phyloP scores from a whole-genome alignment of 2,113 vertebrate species.

The Amazona vittata region DNA sequence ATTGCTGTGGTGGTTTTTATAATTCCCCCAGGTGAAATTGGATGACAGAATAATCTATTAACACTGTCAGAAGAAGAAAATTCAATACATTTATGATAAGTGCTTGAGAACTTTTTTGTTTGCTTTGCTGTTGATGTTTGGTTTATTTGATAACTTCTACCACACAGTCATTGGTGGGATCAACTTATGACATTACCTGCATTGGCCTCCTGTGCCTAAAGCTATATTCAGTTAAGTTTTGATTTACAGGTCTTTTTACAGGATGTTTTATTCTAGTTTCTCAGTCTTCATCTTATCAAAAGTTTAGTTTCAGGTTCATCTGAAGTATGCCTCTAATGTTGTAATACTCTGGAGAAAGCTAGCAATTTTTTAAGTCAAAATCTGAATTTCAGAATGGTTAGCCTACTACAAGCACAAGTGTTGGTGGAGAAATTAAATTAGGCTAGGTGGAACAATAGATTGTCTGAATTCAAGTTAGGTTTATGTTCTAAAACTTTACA shows the following conservation, averaged over 20 bases:
- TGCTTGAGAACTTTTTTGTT: background rate
- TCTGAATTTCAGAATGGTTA: background rate
- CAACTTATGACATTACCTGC: background rate
- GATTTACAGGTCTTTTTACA: background rate
- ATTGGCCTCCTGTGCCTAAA: background rate
- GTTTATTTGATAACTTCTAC: background rate
- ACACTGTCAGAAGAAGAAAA: slow-evolving; percentile 11
- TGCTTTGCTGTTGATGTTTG: background rate
- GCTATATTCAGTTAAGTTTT: background rate
- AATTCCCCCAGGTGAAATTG: slow-evolving; percentile 17
- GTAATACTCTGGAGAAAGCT: background rate
- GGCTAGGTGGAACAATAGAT: background rate
- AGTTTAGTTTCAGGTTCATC: background rate
- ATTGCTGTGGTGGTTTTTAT: background rate
- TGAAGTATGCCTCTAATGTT: background rate
- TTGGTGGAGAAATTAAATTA: background rate
- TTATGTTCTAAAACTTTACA: background rate
- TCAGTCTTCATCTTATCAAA: background rate
- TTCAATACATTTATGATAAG: background rate
- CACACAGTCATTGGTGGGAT: fast-evolving
- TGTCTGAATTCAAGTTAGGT: background rate
- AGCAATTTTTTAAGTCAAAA: background rate
- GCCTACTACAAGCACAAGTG: background rate
- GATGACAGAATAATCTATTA: slow-evolving; percentile 16
- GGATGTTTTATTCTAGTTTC: background rate